phyloP scores from a whole-genome alignment of 1,140 invertebrate species.

The Procambarus virginalis region DNA sequence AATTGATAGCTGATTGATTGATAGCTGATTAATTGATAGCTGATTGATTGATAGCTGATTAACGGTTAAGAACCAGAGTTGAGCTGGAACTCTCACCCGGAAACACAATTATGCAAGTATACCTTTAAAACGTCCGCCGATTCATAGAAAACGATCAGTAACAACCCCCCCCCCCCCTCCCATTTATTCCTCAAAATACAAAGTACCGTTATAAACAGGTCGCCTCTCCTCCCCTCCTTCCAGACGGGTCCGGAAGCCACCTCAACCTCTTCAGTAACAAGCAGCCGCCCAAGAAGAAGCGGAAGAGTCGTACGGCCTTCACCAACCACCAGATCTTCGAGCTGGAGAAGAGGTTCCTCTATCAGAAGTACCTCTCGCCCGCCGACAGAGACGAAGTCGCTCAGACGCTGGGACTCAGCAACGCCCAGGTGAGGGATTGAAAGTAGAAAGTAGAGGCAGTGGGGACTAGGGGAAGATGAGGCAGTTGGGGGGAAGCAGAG shows the following conservation, averaged over 20 bases:
- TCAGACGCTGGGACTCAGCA: constrained; percentile 91
- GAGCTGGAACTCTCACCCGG: no score
- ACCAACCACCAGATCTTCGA: constrained; percentile 99
- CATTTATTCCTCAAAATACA: no score
- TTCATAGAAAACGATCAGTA: no score
- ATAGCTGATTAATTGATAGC: no score
- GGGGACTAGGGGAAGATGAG: no score
- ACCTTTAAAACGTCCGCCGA: no score
- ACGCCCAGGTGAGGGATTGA: constrained; percentile 82
- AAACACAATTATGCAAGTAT: no score
- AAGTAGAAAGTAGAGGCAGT: no score
- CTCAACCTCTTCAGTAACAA: constrained; percentile 83
- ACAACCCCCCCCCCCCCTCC: no score
- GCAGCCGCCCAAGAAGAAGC: constrained; percentile 96
- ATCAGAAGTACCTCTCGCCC: constrained; percentile 97
- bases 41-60: no score
- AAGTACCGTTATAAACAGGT: background rate
- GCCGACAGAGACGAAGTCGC: constrained; percentile 98
- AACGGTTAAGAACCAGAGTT: no score
- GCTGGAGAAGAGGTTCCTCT: constrained; percentile 95
- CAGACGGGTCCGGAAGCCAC: constrained; percentile 60
- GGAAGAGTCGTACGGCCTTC: constrained; percentile 97
- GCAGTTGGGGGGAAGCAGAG: background rate
- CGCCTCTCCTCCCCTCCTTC: constrained; percentile 53
- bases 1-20: no score